Conservation (phyloP, 2,888 invertebrate genomes). For the Drosophila nr. perissopoda region DNA sequence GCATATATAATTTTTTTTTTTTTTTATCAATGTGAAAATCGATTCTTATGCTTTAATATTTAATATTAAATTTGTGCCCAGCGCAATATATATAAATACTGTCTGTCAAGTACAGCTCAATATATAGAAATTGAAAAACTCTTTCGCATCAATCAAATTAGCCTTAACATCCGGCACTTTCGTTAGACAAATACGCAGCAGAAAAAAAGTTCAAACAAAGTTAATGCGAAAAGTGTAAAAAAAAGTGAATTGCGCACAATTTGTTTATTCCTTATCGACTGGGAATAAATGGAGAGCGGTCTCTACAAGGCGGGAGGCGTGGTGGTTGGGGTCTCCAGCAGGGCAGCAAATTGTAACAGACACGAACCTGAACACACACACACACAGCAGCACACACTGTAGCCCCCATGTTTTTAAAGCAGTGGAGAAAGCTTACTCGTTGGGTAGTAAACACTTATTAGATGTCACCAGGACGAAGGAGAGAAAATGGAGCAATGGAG, state of each 20-base stretch:
- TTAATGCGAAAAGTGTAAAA: slow-evolving; percentile 26
- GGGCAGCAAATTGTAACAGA: slow-evolving; percentile 59
- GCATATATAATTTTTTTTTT: background rate
- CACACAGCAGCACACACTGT: slow-evolving; percentile 2
- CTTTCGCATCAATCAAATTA: slow-evolving; percentile 28
- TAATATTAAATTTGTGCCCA: background rate
- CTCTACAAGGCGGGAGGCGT: background rate
- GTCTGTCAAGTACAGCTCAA: background rate
- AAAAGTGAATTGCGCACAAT: slow-evolving; percentile 57
- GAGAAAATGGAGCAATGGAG: slow-evolving; percentile 63
- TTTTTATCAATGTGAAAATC: background rate
- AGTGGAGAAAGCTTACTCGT: slow-evolving; percentile 52
- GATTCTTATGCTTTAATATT: background rate
- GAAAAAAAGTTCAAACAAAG: slow-evolving; percentile 25
- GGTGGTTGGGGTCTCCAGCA: slow-evolving; percentile 35
- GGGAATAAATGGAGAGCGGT: slow-evolving; percentile 38
- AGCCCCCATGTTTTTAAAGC: slow-evolving; percentile 58
- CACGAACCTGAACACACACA: slow-evolving; percentile 25
- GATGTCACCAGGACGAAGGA: slow-evolving; percentile 59
- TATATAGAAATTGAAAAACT: background rate
- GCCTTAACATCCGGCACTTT: background rate
- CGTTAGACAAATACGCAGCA: slow-evolving; percentile 6
- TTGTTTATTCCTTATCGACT: slow-evolving; percentile 68
- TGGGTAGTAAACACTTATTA: slow-evolving; percentile 78
- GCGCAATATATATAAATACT: background rate